phyloP scores from a whole-genome alignment of 2,888 invertebrate species.

The Zaprionus obscuricornis region DNA sequence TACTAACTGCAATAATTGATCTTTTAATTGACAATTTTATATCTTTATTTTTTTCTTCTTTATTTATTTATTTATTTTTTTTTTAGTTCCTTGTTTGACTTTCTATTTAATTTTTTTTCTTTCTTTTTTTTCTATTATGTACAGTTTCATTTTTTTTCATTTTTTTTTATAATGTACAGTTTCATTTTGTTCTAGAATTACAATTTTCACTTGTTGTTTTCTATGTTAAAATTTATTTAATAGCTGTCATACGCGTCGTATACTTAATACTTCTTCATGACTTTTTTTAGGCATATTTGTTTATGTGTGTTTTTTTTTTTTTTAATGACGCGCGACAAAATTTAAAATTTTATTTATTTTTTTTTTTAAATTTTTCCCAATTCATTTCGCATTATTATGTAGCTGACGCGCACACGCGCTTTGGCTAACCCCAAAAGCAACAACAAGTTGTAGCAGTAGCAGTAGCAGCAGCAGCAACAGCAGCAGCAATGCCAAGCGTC shows the following conservation, averaged over 20 bases:
- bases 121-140: too few relatives aligned
- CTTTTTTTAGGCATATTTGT: constrained; percentile 21
- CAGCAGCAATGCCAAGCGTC: constrained; percentile 64
- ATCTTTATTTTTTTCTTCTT: too few relatives aligned
- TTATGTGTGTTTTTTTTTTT: constrained; percentile 66
- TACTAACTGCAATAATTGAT: too few relatives aligned
- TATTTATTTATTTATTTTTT: too few relatives aligned
- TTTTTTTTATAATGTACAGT: too few relatives aligned
- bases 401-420: constrained; percentile 69
- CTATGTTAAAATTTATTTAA: neutral
- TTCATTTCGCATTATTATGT: constrained; percentile 19
- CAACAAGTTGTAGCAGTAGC: too few relatives aligned
- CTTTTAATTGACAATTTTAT: constrained; percentile 22
- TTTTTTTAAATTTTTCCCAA: constrained; percentile 17
- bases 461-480: constrained; percentile 20
- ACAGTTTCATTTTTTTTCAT: too few relatives aligned
- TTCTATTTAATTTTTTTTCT: neutral
- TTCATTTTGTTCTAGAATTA: too few relatives aligned
- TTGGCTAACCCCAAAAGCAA: constrained; percentile 59
- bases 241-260: constrained; percentile 36
- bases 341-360: constrained; percentile 65
- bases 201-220: too few relatives aligned
- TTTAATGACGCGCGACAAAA: constrained; percentile 58
- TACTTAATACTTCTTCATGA: constrained; percentile 33
- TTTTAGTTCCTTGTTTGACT: neutral